A percentile compares a stretch with the other conserved stretches of the same genome.
phyloP scores from a whole-genome alignment of 1,140 invertebrate genomes.

The Nylanderia fulva region DNA sequence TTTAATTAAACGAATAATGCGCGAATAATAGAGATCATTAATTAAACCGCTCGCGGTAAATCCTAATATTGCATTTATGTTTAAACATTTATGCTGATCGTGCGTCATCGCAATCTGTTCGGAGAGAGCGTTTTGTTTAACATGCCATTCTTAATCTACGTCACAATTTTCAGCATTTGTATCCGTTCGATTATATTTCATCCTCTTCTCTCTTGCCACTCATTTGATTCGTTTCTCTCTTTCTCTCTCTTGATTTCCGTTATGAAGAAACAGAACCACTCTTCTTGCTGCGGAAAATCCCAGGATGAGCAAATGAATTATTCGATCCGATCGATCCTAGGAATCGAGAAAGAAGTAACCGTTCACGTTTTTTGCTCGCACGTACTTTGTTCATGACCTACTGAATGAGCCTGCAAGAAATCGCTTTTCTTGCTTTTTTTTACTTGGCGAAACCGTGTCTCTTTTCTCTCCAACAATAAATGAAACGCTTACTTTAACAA shows the following conservation, averaged over 20 bases:
- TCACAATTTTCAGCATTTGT: conserved; percentile 13
- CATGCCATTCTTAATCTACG: conserved; percentile 24
- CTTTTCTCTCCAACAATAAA: not conserved
- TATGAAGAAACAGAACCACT: conserved; percentile 51
- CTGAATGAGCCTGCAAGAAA: conserved; percentile 34
- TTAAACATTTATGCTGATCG: conserved; percentile 41
- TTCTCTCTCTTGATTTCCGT: conserved; percentile 66
- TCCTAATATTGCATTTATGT: conserved; percentile 23
- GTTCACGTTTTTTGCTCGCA: conserved; percentile 28
- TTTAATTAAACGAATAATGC: conserved; percentile 52
- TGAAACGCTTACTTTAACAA: conserved; percentile 45
- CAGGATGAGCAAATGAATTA: conserved; percentile 67
- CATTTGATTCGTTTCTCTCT: not conserved
- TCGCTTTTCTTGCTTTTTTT: not conserved
- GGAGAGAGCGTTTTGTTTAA: not conserved
- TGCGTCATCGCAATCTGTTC: not conserved
- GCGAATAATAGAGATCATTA: conserved; percentile 29
- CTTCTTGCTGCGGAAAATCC: conserved; percentile 59
- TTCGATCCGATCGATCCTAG: conserved; percentile 56
- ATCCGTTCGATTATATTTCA: conserved; percentile 35
- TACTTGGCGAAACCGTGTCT: not conserved
- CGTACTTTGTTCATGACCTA: conserved; percentile 22
- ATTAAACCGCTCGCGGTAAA: conserved; percentile 50
- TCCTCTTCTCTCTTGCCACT: not conserved
- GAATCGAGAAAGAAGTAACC: conserved; percentile 16